A percentile compares a stretch with the other conserved stretches of the same genome.
phyloP scores from a whole-genome alignment of 2,113 vertebrate species.

The Phodopus roborovskii region DNA sequence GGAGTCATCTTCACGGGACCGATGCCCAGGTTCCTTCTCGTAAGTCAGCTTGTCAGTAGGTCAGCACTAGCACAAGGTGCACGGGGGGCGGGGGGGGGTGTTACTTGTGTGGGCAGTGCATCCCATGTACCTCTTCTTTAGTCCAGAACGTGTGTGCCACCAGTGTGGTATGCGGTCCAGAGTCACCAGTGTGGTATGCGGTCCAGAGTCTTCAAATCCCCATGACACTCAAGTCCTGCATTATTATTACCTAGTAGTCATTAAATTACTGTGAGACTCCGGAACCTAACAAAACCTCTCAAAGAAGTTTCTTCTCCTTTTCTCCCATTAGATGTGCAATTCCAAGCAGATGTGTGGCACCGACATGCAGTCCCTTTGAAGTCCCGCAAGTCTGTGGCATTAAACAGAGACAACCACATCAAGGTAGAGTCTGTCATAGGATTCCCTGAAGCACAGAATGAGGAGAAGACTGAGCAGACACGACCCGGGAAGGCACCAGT shows the following conservation, averaged over 20 bases:
- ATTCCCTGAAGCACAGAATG: conserved; percentile 97
- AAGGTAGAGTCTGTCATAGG: conserved; percentile 98
- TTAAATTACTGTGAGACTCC: conserved; percentile 69
- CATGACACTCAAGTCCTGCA: conserved; percentile 61
- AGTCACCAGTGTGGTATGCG: conserved; percentile 60
- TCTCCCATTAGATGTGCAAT: conserved; percentile 76
- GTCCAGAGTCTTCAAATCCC: conserved; percentile 68
- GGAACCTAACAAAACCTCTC: conserved; percentile 73
- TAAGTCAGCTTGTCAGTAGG: conserved; percentile 62
- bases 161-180: conserved; percentile 62
- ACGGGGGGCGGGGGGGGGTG: too few relatives aligned
- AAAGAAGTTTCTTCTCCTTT: conserved; percentile 72
- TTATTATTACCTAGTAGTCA: conserved; percentile 65
- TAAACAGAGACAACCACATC: conserved; percentile 97
- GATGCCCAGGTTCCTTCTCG: conserved; percentile 54
- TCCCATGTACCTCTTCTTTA: conserved; percentile 67
- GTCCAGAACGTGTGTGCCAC: conserved; percentile 56
- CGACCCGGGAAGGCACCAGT: conserved; percentile 98
- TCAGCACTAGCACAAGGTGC: conserved; percentile 67
- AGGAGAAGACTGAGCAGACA: conserved; percentile 96
- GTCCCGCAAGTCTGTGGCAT: conserved; percentile 51
- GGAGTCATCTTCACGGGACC: conserved; percentile 37
- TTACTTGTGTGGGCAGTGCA: conserved; percentile 72
- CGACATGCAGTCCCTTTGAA: conserved; percentile 72
- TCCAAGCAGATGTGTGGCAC: conserved; percentile 78